Base-by-base conservation (phyloP, 2,113 vertebrate genomes). In the Phylloscopus trochiloides region DNA sequence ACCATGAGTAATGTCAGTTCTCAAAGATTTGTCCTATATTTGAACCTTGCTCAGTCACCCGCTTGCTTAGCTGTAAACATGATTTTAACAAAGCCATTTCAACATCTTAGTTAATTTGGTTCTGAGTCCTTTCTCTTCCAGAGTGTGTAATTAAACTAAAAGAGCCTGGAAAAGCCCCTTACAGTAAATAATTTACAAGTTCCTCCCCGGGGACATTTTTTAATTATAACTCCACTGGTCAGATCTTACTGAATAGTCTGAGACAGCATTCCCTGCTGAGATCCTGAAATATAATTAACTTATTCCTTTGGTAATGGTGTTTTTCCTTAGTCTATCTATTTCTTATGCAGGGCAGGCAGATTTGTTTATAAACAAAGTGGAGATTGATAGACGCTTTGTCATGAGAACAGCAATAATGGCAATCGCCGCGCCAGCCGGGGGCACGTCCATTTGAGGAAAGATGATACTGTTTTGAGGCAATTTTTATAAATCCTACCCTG, bases 131-230 rank as follows among this genome's bases (percentile, higher is more conserved):
- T 73, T 74, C 82, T 63, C 67, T 73, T 63, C 22, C 73, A 63
- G 65, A 88, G 31, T 45, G 62, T 66, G 61, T 86, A 96, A 96
- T 96, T 94, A 97, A 96, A 95, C 58, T 68, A 83, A 87, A 96
- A 93, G 85, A 95, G 84, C 75, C 77, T 86, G 80, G 96, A 95
- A 96, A 97, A 95, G 40, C 87, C 95, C 94, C 72, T 94, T 96
- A 83, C 70, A 88, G 97, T 96, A 97, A 97, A 96, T 96, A 97
- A 97, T 97, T 95, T 90, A 95, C 85, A 82, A 76, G 70, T 79
- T 86, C 55, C 63, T 96, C 96, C 95, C 97, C 54, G 59, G 92
- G 88, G 97, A 95, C 86, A 67, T 91, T 96, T 97, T 94, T 90
- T 83, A 96, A 94, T 96, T 96, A 86, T 73, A 93, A 80, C 75